Percentiles rank a stretch among this genome's conserved stretches.
Conservation (phyloP, 2,888 invertebrate species). For the Cephus pulcher region DNA sequence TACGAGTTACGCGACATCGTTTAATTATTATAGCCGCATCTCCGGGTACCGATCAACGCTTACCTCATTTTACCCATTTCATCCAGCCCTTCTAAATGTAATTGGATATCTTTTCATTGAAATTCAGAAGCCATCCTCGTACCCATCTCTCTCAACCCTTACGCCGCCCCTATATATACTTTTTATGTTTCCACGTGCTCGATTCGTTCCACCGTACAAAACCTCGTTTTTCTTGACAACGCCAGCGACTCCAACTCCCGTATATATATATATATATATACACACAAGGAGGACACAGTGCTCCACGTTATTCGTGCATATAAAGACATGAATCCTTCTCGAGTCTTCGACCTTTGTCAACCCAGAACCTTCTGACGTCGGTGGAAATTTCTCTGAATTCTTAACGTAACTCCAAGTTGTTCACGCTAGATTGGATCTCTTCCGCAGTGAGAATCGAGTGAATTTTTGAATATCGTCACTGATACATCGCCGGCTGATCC, state of each 20-base stretch:
- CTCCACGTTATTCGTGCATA: neutral
- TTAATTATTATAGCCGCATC: slow-evolving; percentile 26
- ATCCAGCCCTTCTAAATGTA: slow-evolving; percentile 15
- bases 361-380: neutral
- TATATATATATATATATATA: neutral
- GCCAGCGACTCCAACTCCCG: neutral
- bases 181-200: neutral
- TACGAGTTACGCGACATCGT: neutral
- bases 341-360: neutral
- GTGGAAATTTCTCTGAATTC: neutral
- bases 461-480: neutral
- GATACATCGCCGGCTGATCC: neutral
- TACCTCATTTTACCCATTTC: slow-evolving; percentile 7
- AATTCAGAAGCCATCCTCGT: slow-evolving; percentile 29
- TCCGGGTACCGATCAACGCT: slow-evolving; percentile 20
- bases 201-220: neutral
- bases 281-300: neutral
- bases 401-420: neutral
- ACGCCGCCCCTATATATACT: neutral
- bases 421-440: neutral
- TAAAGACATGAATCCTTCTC: neutral
- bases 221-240: neutral
- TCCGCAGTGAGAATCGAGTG: neutral
- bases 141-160: neutral
- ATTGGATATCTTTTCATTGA: slow-evolving; percentile 36